These are phyloP conservation scores for Mungos mungo DNA, from an alignment of 2,113 vertebrate genomes.

Conservation along the genomic window DNA sequence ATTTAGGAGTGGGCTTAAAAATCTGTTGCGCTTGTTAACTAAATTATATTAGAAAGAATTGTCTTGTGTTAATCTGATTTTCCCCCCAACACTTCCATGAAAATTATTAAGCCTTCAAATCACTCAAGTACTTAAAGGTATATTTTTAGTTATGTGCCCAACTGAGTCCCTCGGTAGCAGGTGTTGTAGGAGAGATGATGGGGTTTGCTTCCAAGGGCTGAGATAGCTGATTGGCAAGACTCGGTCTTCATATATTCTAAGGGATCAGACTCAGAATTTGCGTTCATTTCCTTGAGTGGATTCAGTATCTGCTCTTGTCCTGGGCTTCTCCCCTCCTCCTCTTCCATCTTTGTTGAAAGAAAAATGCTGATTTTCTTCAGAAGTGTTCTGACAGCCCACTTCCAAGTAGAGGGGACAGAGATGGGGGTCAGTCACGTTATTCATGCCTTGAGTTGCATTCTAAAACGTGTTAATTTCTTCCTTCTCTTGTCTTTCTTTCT, in stretches of 20 bases:
- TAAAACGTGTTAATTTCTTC: background rate
- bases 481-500: background rate
- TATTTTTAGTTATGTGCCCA: background rate
- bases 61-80: background rate
- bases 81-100: background rate
- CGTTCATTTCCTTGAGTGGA: background rate
- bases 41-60: background rate
- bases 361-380: background rate
- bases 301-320: background rate
- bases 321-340: background rate
- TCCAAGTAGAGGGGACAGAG: accelerated
- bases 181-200: background rate
- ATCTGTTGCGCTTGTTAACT: background rate
- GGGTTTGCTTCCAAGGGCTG: background rate
- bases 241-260: background rate
- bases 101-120: background rate
- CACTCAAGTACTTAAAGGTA: background rate
- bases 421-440: accelerated
- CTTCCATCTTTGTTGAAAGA: background rate
- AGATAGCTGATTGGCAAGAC: background rate
- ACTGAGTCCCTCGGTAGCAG: background rate
- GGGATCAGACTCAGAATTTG: background rate
- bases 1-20: background rate
- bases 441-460: background rate
- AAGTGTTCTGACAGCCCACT: accelerated